Evolutionary conservation across 2,113 vertebrate genomes (phyloP).

Genomic region (Alethe diademata): DNA sequence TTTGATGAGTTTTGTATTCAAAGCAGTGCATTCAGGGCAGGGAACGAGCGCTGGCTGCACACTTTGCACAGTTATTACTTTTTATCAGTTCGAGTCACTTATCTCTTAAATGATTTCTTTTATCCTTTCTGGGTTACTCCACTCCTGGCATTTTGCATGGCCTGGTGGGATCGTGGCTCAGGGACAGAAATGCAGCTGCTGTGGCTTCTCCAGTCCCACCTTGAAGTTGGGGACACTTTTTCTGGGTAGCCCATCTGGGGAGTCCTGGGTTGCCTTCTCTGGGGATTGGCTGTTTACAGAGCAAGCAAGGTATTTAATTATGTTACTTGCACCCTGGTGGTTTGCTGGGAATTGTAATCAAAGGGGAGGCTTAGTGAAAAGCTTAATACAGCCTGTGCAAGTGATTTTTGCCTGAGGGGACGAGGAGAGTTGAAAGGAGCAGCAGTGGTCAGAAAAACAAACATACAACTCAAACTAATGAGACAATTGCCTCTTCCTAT

Average conservation of each 20-base stretch:
- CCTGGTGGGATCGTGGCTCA: background rate
- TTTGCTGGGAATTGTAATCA: constrained; percentile 67
- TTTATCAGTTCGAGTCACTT: constrained; percentile 11
- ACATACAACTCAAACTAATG: constrained; percentile 36
- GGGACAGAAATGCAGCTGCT: background rate
- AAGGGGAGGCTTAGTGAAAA: constrained; percentile 64
- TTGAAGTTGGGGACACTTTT: background rate
- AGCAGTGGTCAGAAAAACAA: constrained; percentile 58
- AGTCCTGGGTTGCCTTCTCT: background rate
- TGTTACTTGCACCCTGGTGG: constrained; percentile 57
- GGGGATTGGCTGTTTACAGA: constrained; percentile 35
- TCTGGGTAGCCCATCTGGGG: constrained; percentile 5
- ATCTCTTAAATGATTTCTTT: background rate
- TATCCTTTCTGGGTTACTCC: background rate
- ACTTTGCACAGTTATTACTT: background rate
- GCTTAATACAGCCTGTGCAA: constrained; percentile 56
- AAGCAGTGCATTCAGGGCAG: background rate
- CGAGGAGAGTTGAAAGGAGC: constrained; percentile 52
- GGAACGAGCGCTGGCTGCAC: background rate
- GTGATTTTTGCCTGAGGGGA: constrained; percentile 62
- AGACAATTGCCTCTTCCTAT: constrained; percentile 16
- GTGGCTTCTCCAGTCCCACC: background rate
- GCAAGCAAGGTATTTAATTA: constrained; percentile 67
- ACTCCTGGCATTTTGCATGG: background rate
- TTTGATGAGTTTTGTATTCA: constrained; percentile 26